Conservation (phyloP, 2,113 vertebrate genomes). For the Esox niger region DNA sequence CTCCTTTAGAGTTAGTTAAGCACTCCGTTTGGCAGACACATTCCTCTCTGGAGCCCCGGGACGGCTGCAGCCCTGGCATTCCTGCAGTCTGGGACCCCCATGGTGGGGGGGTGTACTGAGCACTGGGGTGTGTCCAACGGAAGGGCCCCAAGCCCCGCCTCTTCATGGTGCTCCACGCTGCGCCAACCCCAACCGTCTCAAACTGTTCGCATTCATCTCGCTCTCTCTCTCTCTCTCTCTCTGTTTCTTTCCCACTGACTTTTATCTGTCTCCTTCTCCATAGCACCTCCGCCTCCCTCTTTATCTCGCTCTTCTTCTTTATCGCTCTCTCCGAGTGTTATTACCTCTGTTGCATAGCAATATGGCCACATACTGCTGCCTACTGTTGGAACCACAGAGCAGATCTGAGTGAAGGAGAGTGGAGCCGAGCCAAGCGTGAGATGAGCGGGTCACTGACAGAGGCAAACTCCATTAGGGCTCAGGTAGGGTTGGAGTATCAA, state of each 20-base stretch:
- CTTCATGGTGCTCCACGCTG: not conserved
- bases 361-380: constrained; percentile 11
- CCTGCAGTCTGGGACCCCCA: constrained; percentile 38
- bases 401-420: too few species aligned
- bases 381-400: constrained; percentile 51
- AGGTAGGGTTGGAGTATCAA: not conserved
- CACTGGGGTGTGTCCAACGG: constrained; percentile 2
- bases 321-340: constrained; percentile 11
- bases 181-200: constrained; percentile 10
- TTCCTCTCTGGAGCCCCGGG: not conserved
- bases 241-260: not conserved
- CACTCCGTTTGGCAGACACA: constrained; percentile 56
- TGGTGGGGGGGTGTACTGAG: not conserved
- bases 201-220: not conserved
- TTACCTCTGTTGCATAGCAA: not conserved
- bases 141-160: too few species aligned
- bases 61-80: constrained; percentile 33
- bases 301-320: not conserved
- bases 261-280: not conserved
- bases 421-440: too few species aligned
- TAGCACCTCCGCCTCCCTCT: constrained; percentile 13
- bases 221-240: not conserved
- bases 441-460: not conserved
- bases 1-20: constrained; percentile 78
- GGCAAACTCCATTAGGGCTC: too few species aligned